Conservation (phyloP, 1,140 invertebrate genomes). For the Lepidurus apus region DNA sequence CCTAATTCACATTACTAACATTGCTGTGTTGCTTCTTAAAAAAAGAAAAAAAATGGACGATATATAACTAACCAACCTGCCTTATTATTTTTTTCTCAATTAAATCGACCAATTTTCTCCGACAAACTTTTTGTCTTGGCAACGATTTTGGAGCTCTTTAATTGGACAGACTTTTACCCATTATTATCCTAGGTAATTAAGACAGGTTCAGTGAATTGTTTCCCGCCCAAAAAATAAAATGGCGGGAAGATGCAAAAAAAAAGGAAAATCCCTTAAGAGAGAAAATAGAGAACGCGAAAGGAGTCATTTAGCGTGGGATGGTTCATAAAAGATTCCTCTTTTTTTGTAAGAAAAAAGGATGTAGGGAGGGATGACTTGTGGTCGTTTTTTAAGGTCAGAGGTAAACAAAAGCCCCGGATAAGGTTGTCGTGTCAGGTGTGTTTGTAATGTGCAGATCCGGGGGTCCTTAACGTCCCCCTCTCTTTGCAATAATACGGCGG, state of each 20-base stretch:
- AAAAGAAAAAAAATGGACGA: too few species aligned
- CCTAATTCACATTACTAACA: too few species aligned
- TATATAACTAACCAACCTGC: too few species aligned
- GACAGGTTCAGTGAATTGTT: slow-evolving; percentile 1
- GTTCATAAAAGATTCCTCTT: too few species aligned
- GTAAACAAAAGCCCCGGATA: neutral
- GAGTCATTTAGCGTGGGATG: neutral
- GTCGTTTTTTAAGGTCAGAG: neutral
- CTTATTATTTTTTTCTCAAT: neutral
- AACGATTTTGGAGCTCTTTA: neutral
- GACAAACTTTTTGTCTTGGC: neutral
- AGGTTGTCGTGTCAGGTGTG: slow-evolving; percentile 11
- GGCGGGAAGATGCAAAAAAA: neutral
- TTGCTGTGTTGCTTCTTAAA: too few species aligned
- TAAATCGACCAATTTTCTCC: neutral
- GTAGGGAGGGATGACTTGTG: neutral
- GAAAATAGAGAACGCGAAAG: neutral
- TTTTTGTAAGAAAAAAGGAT: too few species aligned
- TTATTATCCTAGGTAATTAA: slow-evolving; percentile 10
- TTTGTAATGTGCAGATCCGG: slow-evolving; percentile 21
- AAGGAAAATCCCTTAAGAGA: neutral
- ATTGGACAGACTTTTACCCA: neutral
- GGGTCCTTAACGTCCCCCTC: neutral
- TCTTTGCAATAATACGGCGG: neutral
- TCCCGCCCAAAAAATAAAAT: neutral